Percentiles rank a stretch among this genome's conserved stretches.
These are phyloP conservation scores for Chrosomus eos DNA, from an alignment of 2,797 vertebrate species.

Conservation along the genomic window DNA sequence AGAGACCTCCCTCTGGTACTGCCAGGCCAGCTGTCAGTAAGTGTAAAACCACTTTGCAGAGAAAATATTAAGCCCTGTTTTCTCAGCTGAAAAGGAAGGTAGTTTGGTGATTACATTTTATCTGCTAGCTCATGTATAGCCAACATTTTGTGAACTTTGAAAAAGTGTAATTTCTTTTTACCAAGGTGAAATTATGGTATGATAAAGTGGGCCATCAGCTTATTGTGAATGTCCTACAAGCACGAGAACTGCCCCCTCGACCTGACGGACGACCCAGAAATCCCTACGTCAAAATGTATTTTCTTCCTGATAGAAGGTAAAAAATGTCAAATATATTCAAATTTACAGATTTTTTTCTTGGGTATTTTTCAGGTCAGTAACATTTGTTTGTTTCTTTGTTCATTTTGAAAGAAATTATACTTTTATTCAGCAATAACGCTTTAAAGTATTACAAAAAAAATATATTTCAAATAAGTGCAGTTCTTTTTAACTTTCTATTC, in stretches of 20 bases:
- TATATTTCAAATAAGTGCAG: neutral
- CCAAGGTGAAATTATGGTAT: constrained; percentile 95
- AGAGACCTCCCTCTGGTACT: constrained; percentile 91
- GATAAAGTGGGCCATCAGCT: constrained; percentile 98
- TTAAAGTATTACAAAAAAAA: rapidly evolving
- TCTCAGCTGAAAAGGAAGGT: neutral
- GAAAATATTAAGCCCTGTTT: neutral
- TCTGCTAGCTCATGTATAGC: neutral
- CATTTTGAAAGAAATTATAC: neutral
- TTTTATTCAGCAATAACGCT: neutral
- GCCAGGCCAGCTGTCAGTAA: constrained; percentile 95
- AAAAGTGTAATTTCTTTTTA: constrained; percentile 20
- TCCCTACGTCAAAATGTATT: constrained; percentile 99
- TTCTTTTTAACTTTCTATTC: neutral
- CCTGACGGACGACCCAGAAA: constrained; percentile 92
- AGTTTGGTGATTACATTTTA: neutral
- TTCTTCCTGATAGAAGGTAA: constrained; percentile 96
- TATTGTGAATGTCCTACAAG: constrained; percentile 97
- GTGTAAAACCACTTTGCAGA: constrained; percentile 56
- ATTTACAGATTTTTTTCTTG: too few species aligned
- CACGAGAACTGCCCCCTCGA: constrained; percentile 91
- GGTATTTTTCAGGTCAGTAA: neutral
- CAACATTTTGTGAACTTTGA: neutral
- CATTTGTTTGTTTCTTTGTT: neutral
- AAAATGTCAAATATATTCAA: neutral